Evolutionary conservation across 1,140 invertebrate species (phyloP).

Genomic region (Temnothorax longispinosus): DNA sequence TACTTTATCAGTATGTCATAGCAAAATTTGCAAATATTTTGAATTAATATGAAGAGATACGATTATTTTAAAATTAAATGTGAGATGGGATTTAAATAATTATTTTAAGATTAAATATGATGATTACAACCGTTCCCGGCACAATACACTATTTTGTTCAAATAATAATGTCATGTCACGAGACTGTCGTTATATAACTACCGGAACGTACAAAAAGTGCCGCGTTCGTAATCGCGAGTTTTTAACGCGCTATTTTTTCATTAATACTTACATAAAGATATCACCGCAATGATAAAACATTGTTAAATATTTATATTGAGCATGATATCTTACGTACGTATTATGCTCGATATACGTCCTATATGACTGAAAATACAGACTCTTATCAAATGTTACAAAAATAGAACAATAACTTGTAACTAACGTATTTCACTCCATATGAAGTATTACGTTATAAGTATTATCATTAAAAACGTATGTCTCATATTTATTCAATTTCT

Average conservation of each 20-base stretch:
- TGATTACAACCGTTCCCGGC: neutral
- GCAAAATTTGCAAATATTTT: neutral
- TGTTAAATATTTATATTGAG: neutral
- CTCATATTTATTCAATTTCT: neutral
- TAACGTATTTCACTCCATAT: neutral
- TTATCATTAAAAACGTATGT: constrained; percentile 3
- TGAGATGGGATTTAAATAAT: neutral
- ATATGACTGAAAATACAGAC: too few species aligned
- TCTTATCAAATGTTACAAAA: constrained; percentile 14
- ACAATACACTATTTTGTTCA: neutral
- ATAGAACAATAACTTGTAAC: neutral
- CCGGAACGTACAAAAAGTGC: neutral
- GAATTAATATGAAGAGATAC: neutral
- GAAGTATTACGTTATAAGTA: neutral
- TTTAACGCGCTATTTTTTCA: neutral
- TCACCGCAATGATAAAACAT: neutral
- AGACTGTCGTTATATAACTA: neutral
- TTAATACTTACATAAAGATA: neutral
- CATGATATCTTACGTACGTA: neutral
- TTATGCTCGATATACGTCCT: neutral
- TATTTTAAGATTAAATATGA: too few species aligned
- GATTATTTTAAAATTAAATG: neutral
- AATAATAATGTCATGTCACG: neutral
- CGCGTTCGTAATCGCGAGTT: neutral
- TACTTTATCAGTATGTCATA: neutral